phyloP scores from a whole-genome alignment of 2,797 vertebrate species.

The Bradypodion pumilum region DNA sequence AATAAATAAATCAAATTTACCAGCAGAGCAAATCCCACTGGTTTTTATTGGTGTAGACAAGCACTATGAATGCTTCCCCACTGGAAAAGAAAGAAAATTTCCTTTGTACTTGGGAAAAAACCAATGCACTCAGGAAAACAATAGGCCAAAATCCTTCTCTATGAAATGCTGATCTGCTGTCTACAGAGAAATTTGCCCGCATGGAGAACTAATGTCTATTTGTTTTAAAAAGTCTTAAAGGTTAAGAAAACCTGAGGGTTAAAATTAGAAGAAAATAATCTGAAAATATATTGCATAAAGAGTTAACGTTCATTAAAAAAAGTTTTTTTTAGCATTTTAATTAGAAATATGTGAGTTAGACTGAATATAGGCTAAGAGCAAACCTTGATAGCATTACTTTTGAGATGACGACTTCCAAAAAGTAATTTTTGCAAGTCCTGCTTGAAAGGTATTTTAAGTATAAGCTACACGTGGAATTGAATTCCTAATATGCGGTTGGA shows the following conservation, averaged over 20 bases:
- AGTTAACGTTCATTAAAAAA: not conserved
- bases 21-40: too few species aligned
- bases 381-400: too few species aligned
- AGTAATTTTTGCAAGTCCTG: not conserved
- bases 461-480: conserved; percentile 15
- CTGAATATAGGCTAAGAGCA: not conserved
- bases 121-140: not conserved
- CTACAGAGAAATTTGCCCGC: not conserved
- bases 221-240: not conserved
- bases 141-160: not conserved
- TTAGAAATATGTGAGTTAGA: not conserved
- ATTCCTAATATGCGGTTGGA: conserved; percentile 23
- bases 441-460: conserved; percentile 32
- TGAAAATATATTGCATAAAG: not conserved
- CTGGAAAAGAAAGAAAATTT: too few species aligned
- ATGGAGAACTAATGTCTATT: not conserved
- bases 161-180: not conserved
- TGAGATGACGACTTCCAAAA: too few species aligned
- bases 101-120: not conserved
- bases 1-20: too few species aligned
- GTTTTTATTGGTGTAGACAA: too few species aligned
- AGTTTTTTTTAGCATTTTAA: not conserved
- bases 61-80: not conserved
- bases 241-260: too few species aligned
- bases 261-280: too few species aligned